Evolutionary conservation across 1,140 invertebrate species (phyloP).

Genomic region (silkworm (Bombyx mori)): ASM3026992v2 NC_085134.1:10177501-10178000

Average conservation of each 20-base stretch:
- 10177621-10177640: constrained; percentile 25
- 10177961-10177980: not conserved
- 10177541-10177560: constrained; percentile 10
- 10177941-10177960: constrained; percentile 2
- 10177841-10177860: constrained; percentile 15
- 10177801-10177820: constrained; percentile 8
- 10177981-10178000: constrained; percentile 8
- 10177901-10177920: constrained; percentile 3
- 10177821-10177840: constrained; percentile 22
- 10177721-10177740: constrained; percentile 12
- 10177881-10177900: constrained; percentile 2
- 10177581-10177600: constrained; percentile 30
- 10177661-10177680: not conserved
- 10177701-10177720: constrained; percentile 11
- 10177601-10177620: constrained; percentile 33
- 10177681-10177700: constrained; percentile 7
- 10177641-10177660: not conserved
- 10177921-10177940: constrained; percentile 8
- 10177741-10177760: constrained; percentile 5
- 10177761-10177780: constrained; percentile 11
- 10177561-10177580: constrained; percentile 30
- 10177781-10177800: constrained; percentile 6
- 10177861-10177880: constrained; percentile 1
- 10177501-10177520: constrained; percentile 19
- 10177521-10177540: constrained; percentile 28